These are phyloP conservation scores for Pemphredon lugubris DNA, from an alignment of 2,888 invertebrate species.

Conservation along the genomic window DNA sequence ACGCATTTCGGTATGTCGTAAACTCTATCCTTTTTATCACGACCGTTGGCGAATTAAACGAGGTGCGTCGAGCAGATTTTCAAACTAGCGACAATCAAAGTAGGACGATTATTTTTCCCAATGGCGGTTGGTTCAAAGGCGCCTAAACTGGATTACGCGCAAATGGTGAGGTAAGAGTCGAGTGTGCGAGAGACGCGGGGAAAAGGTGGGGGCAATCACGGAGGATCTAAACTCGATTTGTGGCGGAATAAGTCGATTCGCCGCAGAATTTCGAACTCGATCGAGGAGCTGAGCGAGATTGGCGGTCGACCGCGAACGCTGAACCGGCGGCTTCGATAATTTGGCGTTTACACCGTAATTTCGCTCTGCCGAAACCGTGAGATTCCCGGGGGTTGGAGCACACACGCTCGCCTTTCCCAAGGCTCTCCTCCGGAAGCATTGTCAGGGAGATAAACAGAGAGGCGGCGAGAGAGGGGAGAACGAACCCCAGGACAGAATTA, in stretches of 20 bases:
- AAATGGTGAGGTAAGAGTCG: conserved; percentile 3
- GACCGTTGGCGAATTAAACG: not conserved
- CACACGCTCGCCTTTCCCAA: not conserved
- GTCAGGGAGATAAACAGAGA: not conserved
- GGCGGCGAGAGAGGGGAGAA: conserved; percentile 19
- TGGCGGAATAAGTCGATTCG: conserved; percentile 44
- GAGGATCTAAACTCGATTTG: conserved; percentile 59
- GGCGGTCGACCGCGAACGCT: conserved; percentile 67
- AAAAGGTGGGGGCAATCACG: not conserved
- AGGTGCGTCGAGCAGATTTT: not conserved
- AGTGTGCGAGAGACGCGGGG: not conserved
- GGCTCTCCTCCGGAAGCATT: conserved; percentile 1
- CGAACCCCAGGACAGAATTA: conserved; percentile 34
- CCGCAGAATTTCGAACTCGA: conserved; percentile 60
- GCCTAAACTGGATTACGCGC: conserved; percentile 44
- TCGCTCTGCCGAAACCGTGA: conserved; percentile 36
- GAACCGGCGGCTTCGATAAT: conserved; percentile 58
- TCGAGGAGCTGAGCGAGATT: conserved; percentile 63
- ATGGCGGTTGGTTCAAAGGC: conserved; percentile 16
- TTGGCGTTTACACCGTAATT: conserved; percentile 62
- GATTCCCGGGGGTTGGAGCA: conserved; percentile 21
- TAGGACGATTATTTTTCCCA: conserved; percentile 25
- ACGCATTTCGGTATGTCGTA: no score
- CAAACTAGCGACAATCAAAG: conserved; percentile 2
- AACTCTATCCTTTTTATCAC: no score